Evolutionary conservation across 2,113 vertebrate species (phyloP).

Genomic region (Brachionichthys hirsutus): DNA sequence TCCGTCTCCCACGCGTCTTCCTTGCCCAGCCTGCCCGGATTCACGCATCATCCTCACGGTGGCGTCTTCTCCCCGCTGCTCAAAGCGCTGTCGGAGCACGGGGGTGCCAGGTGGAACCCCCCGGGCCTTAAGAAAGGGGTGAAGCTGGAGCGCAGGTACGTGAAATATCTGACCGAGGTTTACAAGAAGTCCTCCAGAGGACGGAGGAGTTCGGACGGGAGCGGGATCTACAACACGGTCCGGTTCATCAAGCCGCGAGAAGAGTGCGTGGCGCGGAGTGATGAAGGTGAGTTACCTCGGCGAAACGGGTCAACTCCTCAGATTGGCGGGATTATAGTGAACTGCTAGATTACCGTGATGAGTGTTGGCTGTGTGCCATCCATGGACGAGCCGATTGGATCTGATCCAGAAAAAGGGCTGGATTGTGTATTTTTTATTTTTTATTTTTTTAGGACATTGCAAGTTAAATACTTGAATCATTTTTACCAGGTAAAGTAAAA

Average conservation of each 20-base stretch:
- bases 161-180: slow-evolving; percentile 88
- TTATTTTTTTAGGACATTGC: too few species aligned
- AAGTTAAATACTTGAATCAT: too few species aligned
- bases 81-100: slow-evolving; percentile 79
- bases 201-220: slow-evolving; percentile 80
- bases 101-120: slow-evolving; percentile 48
- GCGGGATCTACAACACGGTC: slow-evolving; percentile 85
- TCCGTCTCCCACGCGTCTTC: slow-evolving; percentile 23
- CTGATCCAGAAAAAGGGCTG: too few species aligned
- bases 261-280: slow-evolving; percentile 68
- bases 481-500: too few species aligned
- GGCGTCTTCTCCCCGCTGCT: slow-evolving; percentile 81
- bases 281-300: slow-evolving; percentile 54
- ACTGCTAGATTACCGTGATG: too few species aligned
- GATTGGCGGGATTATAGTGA: too few species aligned
- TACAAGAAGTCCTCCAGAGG: slow-evolving; percentile 83
- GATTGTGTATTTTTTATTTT: too few species aligned
- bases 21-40: not conserved
- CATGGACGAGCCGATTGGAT: too few species aligned
- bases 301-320: not conserved
- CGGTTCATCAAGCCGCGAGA: slow-evolving; percentile 85
- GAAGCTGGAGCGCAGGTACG: slow-evolving; percentile 82
- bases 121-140: slow-evolving; percentile 45
- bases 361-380: too few species aligned
- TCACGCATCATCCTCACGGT: slow-evolving; percentile 44